Percentiles rank a stretch among this genome's conserved stretches.
These are phyloP conservation scores for Nyctibius grandis DNA, from an alignment of 2,797 vertebrate species.

Conservation along the genomic window DNA sequence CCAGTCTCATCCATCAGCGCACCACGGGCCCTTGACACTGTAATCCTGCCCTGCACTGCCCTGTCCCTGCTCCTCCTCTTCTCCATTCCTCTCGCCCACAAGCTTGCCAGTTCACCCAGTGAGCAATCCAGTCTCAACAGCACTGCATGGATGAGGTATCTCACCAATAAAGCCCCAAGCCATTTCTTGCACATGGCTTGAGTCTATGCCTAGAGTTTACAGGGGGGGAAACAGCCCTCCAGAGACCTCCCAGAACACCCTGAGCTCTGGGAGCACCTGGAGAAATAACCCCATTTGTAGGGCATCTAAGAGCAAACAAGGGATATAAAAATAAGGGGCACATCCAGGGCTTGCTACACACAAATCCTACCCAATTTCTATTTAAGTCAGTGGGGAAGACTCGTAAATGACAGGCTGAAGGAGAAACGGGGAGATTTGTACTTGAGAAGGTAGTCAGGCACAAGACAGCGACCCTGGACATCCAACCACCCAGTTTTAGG, in stretches of 20 bases:
- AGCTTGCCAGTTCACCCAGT: not conserved
- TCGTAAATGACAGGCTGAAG: not conserved
- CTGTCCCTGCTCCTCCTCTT: not conserved
- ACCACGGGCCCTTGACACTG: fast-evolving
- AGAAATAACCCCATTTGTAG: fast-evolving
- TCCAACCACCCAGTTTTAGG: not conserved
- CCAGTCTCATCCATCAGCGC: not conserved
- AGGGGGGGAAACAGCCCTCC: not conserved
- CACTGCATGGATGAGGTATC: not conserved
- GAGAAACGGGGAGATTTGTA: not conserved
- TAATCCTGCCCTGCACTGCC: not conserved
- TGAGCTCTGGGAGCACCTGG: not conserved
- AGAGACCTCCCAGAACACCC: not conserved
- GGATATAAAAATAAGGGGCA: not conserved
- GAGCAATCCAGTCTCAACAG: not conserved
- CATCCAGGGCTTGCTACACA: not conserved
- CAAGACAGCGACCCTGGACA: not conserved
- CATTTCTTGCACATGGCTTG: not conserved
- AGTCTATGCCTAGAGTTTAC: fast-evolving
- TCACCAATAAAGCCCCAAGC: not conserved
- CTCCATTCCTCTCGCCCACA: not conserved
- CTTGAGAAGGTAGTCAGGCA: not conserved
- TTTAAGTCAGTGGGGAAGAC: not conserved
- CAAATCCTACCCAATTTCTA: not conserved
- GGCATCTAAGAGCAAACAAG: not conserved